These are phyloP conservation scores for Carposina sasakii DNA, from an alignment of 1,140 invertebrate genomes.

Conservation along the genomic window DNA sequence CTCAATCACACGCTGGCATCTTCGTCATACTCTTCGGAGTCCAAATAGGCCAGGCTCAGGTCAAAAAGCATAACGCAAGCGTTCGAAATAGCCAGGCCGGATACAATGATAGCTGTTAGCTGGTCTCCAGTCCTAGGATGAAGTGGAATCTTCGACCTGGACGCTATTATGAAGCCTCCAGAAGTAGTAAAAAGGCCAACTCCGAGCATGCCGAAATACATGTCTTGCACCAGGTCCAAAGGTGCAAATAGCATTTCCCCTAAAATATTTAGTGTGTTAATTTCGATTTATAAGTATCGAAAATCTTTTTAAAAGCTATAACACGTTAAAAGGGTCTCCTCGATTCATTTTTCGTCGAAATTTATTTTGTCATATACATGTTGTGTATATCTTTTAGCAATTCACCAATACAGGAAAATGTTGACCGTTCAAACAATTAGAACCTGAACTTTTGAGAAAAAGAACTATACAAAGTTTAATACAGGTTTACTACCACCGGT, in stretches of 20 bases:
- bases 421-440: too few species aligned
- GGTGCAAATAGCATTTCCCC: slow-evolving; percentile 59
- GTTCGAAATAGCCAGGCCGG: slow-evolving; percentile 39
- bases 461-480: too few species aligned
- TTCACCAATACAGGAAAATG: too few species aligned
- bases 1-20: slow-evolving; percentile 42
- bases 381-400: too few species aligned
- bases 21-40: slow-evolving; percentile 58
- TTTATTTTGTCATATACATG: too few species aligned
- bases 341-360: too few species aligned
- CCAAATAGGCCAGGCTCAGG: slow-evolving; percentile 55
- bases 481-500: too few species aligned
- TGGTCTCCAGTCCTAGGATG: slow-evolving; percentile 47
- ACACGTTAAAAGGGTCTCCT: too few species aligned
- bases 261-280: slow-evolving; percentile 45
- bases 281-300: slow-evolving; percentile 1
- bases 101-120: slow-evolving; percentile 30
- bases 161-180: slow-evolving; percentile 42
- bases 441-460: too few species aligned
- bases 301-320: too few species aligned
- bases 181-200: slow-evolving; percentile 39
- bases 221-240: slow-evolving; percentile 59
- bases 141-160: slow-evolving; percentile 24
- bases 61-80: slow-evolving; percentile 55
- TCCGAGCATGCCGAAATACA: slow-evolving; percentile 56